A percentile compares a stretch with the other conserved stretches of the same genome.
These are phyloP conservation scores for Helicoverpa assulta DNA, from an alignment of 2,888 invertebrate genomes.

Conservation along the genomic window DNA sequence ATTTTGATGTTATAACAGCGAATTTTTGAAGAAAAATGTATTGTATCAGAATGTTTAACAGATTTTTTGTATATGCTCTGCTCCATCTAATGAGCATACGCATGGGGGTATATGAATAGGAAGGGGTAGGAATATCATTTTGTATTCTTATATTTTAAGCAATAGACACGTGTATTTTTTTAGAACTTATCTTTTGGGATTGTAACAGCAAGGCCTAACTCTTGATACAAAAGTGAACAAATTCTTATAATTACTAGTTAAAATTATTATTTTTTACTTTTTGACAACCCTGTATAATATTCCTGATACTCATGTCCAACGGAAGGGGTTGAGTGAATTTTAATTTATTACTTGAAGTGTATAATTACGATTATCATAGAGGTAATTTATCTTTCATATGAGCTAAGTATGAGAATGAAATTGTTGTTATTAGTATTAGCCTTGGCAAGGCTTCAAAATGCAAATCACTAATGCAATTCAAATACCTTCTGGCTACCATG, in stretches of 20 bases:
- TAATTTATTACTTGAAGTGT: slow-evolving; percentile 54
- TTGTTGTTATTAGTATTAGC: slow-evolving; percentile 13
- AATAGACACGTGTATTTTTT: no score
- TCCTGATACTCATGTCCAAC: slow-evolving; percentile 27
- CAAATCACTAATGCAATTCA: neutral
- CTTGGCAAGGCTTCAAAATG: slow-evolving; percentile 16
- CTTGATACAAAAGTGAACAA: no score
- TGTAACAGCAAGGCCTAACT: no score
- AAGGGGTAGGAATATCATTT: no score
- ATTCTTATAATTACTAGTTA: no score
- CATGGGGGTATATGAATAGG: no score
- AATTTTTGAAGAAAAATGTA: neutral
- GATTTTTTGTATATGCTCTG: no score
- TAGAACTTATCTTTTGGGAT: no score
- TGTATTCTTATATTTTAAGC: no score
- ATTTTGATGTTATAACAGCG: neutral
- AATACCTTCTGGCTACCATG: neutral
- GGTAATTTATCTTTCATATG: slow-evolving; percentile 52
- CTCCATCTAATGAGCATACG: no score
- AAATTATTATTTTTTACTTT: neutral
- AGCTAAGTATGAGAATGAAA: slow-evolving; percentile 20
- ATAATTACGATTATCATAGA: slow-evolving; percentile 47
- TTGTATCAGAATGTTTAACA: no score
- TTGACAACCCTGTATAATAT: slow-evolving; percentile 3
- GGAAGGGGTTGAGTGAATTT: slow-evolving; percentile 54